phyloP scores from a whole-genome alignment of 2,888 invertebrate species.

The Tetragnatha montana region DNA sequence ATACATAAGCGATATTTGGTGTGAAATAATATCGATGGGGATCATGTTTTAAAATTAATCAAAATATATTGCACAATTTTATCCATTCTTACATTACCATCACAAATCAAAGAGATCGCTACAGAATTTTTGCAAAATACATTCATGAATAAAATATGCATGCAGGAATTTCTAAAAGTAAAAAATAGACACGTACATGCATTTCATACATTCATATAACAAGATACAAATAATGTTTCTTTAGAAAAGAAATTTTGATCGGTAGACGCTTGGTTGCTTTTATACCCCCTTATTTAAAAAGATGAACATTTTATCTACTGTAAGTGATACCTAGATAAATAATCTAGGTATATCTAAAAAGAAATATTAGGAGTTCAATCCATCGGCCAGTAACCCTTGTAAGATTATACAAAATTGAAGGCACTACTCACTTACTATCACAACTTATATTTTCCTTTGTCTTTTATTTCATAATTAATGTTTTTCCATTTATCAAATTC shows the following conservation, averaged over 20 bases:
- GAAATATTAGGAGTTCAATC: not conserved
- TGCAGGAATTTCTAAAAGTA: not conserved
- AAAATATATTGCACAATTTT: no score
- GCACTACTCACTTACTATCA: conserved; percentile 44
- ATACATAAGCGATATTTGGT: no score
- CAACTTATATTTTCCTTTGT: conserved; percentile 22
- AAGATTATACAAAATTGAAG: conserved; percentile 44
- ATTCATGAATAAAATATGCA: not conserved
- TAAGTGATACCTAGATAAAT: not conserved
- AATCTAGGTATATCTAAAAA: not conserved
- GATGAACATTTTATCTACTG: not conserved
- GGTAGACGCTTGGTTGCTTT: not conserved
- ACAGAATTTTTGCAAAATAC: not conserved
- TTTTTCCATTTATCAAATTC: not conserved
- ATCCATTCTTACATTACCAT: not conserved
- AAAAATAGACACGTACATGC: not conserved
- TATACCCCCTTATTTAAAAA: not conserved
- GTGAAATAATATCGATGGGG: no score
- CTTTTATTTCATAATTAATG: conserved; percentile 16
- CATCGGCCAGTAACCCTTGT: not conserved
- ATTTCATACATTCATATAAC: not conserved
- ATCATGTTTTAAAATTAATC: no score
- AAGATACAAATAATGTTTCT: not conserved
- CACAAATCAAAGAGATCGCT: not conserved
- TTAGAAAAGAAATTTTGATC: not conserved